phyloP scores from a whole-genome alignment of 2,888 invertebrate genomes.

The Eilema caniola region DNA sequence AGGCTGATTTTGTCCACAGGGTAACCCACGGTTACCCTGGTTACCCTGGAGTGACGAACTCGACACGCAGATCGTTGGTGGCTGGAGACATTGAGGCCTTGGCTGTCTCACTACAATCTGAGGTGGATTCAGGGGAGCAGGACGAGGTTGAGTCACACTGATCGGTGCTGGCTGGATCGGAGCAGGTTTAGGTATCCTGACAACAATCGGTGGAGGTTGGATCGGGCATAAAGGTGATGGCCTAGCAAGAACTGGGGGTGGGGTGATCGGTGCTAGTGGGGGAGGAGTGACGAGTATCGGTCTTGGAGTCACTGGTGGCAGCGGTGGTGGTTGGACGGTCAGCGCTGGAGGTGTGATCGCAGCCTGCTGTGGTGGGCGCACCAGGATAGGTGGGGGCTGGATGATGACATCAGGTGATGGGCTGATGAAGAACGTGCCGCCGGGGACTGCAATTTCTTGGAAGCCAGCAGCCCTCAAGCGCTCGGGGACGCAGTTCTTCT shows the following conservation, averaged over 20 bases:
- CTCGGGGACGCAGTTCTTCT: conserved; percentile 51
- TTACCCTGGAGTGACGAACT: conserved; percentile 32
- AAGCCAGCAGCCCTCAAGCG: conserved; percentile 63
- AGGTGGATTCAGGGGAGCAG: conserved; percentile 58
- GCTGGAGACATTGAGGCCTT: conserved; percentile 56
- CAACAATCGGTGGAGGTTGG: conserved; percentile 63
- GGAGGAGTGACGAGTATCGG: conserved; percentile 63
- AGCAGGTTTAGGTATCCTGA: conserved; percentile 58
- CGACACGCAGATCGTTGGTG: conserved; percentile 59
- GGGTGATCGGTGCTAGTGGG: conserved; percentile 55
- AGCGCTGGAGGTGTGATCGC: conserved; percentile 64
- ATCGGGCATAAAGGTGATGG: conserved; percentile 59
- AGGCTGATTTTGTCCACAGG: neutral
- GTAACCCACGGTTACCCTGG: neutral
- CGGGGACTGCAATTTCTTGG: conserved; percentile 65
- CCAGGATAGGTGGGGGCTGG: conserved; percentile 73
- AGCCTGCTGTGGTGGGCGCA: conserved; percentile 58
- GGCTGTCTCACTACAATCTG: conserved; percentile 65
- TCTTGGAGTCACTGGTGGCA: conserved; percentile 59
- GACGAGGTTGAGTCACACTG: conserved; percentile 61
- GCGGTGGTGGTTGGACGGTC: conserved; percentile 58
- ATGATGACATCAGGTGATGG: conserved; percentile 69
- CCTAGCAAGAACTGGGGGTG: conserved; percentile 67
- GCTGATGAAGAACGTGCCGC: conserved; percentile 69
- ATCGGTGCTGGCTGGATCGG: conserved; percentile 65